phyloP scores from a whole-genome alignment of 2,888 invertebrate genomes.

The Sarcophaga rosellei region DNA sequence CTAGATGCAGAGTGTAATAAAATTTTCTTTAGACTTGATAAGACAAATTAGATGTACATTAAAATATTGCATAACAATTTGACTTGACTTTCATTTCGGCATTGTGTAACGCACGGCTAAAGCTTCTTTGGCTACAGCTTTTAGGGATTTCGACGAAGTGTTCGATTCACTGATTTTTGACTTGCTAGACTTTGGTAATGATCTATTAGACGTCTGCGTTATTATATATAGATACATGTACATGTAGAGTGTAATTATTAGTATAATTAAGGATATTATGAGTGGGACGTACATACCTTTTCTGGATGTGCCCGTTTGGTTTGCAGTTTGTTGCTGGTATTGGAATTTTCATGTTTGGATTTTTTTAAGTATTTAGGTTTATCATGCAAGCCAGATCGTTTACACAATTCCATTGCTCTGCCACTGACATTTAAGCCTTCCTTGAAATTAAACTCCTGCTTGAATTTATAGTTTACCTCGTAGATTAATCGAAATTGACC shows the following conservation, averaged over 20 bases:
- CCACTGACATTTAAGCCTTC: slow-evolving; percentile 65
- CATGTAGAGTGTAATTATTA: not conserved
- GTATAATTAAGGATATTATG: not conserved
- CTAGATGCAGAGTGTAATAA: too few species aligned
- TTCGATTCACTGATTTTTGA: slow-evolving; percentile 10
- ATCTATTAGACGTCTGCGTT: too few species aligned
- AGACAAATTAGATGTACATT: not conserved
- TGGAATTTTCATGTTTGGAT: slow-evolving; percentile 2
- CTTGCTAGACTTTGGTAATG: slow-evolving; percentile 7
- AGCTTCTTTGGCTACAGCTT: slow-evolving; percentile 67
- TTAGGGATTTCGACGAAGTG: slow-evolving; percentile 29
- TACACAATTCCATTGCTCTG: slow-evolving; percentile 68
- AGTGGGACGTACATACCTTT: slow-evolving; percentile 20
- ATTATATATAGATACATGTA: not conserved
- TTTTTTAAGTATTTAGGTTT: slow-evolving; percentile 36
- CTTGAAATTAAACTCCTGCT: slow-evolving; percentile 56
- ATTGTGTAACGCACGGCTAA: slow-evolving; percentile 69
- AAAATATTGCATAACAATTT: not conserved
- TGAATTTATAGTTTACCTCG: slow-evolving; percentile 73
- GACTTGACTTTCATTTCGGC: slow-evolving; percentile 57
- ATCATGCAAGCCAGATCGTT: not conserved
- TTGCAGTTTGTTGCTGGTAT: not conserved
- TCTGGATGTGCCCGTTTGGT: slow-evolving; percentile 11
- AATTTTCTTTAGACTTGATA: too few species aligned
- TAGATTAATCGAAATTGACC: slow-evolving; percentile 85